Evolutionary conservation across 1,140 invertebrate species (phyloP).

Genomic region (Polyergus mexicanus): DNA sequence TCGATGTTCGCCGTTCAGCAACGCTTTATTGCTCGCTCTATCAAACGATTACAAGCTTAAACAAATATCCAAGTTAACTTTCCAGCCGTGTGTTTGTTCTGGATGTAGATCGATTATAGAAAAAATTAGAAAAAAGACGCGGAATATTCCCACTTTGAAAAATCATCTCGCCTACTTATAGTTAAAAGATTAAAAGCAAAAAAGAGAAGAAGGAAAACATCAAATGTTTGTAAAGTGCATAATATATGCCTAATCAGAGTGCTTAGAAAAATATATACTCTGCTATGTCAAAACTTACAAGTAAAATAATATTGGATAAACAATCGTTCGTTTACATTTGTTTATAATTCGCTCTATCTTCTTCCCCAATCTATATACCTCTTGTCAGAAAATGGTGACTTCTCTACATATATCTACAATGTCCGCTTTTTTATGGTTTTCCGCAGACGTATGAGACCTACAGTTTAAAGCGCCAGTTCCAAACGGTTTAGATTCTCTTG

Average conservation of each 20-base stretch:
- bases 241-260: background rate
- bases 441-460: too few species aligned
- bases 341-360: too few species aligned
- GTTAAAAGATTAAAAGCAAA: background rate
- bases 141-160: background rate
- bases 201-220: too few species aligned
- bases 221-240: background rate
- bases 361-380: too few species aligned
- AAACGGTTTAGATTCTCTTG: too few species aligned
- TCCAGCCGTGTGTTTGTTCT: background rate
- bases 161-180: background rate
- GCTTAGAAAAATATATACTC: conserved; percentile 21
- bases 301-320: background rate
- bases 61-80: conserved; percentile 1
- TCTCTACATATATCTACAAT: too few species aligned
- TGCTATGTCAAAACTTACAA: background rate
- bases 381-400: too few species aligned
- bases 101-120: conserved; percentile 5
- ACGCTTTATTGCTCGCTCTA: conserved; percentile 41
- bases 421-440: too few species aligned
- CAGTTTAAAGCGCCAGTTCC: too few species aligned
- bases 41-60: conserved; percentile 3
- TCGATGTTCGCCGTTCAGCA: conserved; percentile 35
- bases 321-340: background rate
- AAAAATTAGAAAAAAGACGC: background rate